phyloP scores from a whole-genome alignment of 2,113 vertebrate genomes.

The pig (Sus scrofa) region T2T-Sscrofa CM000812.6:259948001-259948500 shows the following conservation, averaged over 20 bases:
- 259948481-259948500: too few relatives aligned
- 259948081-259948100: conserved; percentile 59
- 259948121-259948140: conserved; percentile 28
- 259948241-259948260: background rate
- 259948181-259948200: background rate
- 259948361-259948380: background rate
- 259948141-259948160: background rate
- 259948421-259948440: background rate
- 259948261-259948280: background rate
- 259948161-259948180: background rate
- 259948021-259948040: conserved; percentile 52
- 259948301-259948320: background rate
- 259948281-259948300: conserved; percentile 14
- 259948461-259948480: too few relatives aligned
- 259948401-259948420: background rate
- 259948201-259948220: conserved; percentile 28
- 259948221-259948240: background rate
- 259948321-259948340: background rate
- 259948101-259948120: conserved; percentile 49
- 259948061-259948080: conserved; percentile 49
- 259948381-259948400: background rate
- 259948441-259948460: too few relatives aligned
- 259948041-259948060: conserved; percentile 18
- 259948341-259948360: background rate
- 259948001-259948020: background rate